Percentiles rank a stretch among this genome's conserved stretches.
Evolutionary conservation across 30 jellyfish, hydroid and myxozoan genomes (phyloP).

Genomic region (Hydra vulgaris): DNA sequence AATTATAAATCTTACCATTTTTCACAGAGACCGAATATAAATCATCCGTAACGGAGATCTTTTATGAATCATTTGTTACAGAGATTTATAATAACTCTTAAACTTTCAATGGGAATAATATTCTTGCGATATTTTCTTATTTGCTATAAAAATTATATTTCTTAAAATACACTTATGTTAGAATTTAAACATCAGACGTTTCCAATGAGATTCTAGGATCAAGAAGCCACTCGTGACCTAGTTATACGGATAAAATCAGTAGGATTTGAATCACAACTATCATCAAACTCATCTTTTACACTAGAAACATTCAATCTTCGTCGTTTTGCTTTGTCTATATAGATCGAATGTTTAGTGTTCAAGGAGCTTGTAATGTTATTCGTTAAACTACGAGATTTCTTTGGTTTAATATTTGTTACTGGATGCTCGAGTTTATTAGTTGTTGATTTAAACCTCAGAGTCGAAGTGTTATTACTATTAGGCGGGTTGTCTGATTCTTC

Average conservation of each 20-base stretch:
- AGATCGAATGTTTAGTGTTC: not conserved
- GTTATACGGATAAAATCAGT: slow-evolving; percentile 30
- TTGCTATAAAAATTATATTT: not conserved
- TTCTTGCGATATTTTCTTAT: not conserved
- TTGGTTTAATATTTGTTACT: not conserved
- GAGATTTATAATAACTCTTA: not conserved
- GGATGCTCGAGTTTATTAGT: not conserved
- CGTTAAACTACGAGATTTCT: not conserved
- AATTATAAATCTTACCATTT: no score
- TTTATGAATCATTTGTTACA: not conserved
- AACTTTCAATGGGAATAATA: not conserved
- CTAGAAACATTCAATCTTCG: slow-evolving; percentile 14
- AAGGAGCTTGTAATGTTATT: not conserved
- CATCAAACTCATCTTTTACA: not conserved
- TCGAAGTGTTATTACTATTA: not conserved
- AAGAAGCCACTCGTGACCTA: slow-evolving; percentile 26
- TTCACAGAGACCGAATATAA: no score
- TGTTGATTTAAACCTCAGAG: not conserved
- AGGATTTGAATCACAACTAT: not conserved
- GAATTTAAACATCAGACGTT: not conserved
- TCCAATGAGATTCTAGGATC: not conserved
- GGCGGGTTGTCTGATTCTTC: slow-evolving; percentile 19
- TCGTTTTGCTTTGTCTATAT: not conserved
- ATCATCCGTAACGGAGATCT: no score
- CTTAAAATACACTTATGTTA: not conserved